Base-by-base conservation (phyloP, 2,888 invertebrate species). In the Cylloceria caligata region DNA sequence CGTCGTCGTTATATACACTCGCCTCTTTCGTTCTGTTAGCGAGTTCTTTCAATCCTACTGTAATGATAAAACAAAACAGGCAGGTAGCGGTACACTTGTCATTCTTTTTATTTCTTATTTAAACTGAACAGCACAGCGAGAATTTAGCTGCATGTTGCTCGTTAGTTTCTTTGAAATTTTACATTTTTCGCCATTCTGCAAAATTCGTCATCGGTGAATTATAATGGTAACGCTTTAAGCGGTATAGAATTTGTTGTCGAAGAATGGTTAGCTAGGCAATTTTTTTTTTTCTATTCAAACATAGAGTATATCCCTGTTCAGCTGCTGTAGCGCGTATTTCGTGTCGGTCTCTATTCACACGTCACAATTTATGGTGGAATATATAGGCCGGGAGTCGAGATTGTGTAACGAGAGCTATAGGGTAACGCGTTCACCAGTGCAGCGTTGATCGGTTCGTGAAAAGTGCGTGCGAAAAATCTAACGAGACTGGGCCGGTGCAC, bases 391-490 rank as follows among this genome's bases (percentile, higher is more conserved):
- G 19, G 0, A 19, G 34, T 19, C 34, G 45, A 60, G 72, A 60
- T 60, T 47, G 34, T 30, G 42, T 42, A 34, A 55, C 36, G 49
- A 64, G 55, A 45, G 52, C 24, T n/a, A 68, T 24, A 21, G 19
- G 34, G 36, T 4, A 45, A 6, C 2, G 21, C 36, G 11, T 4
- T 3, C 11, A 24, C 5, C 6, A 16, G 30, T 6, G 42, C 16
- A 30, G 27, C 19, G 42, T 47, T 19, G 74, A 65, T 67, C 36
- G 47, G n/a, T 34, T 21, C 71, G 75, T 39, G 75, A 79, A 75
- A 82, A 72, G 80, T 78, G 82, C 80, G 86, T 81, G 85, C 80
- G 85, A 86, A 89, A 86, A 88, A 84, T 86, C 52, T 85, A 86
- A 88, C 86, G 80, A 87, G 83, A 80, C 60, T 60, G 64, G 75